Evolutionary conservation across 2,797 vertebrate genomes (phyloP), one percentile per base, ranked within the genome.

Genomic region (Sciurus carolinensis): DNA sequence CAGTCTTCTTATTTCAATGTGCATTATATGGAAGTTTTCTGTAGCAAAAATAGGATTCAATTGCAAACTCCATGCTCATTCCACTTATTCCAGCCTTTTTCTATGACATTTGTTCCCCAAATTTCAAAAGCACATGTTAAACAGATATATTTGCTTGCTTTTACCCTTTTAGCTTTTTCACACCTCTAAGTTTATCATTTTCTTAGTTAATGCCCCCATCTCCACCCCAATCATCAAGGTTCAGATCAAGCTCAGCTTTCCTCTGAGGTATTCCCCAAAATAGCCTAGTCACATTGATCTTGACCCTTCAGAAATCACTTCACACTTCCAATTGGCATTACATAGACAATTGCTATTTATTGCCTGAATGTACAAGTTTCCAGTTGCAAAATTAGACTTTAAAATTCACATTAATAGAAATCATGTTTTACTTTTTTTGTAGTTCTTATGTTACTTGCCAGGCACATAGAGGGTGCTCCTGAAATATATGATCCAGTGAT

Each of bases 401-500:
- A 87, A 67, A 0, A 85, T 59, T 93, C 72, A n/a, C n/a, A 7
- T 69, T 62, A 88, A 1, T 66, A 87, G 28, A 11, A 13, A 52
- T 69, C 4, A 50, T 17, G 0, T 81, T 96, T 94, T 87, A 72
- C 11, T 94, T 91, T 8, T 88, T 75, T 44, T 69, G 18, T 82
- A 14, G 0, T 52, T 24, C n/a, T 94, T 85, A 77, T 33, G 84
- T 42, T 64, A 22, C 33, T 87, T 85, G 33, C 22, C 79, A 95
- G 59, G 1, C 3, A 90, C 28, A 36, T n/a, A 88, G 28, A 18
- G 39, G 33, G 15, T 54, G 75, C 12, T 92, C n/a, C 12, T 92
- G 62, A 94, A 88, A 94, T 76, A 64, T 52, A 28, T 39, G 30
- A 73, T 77, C 12, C 91, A 90, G 47, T 79, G 69, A 42, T 71